Percentiles rank a stretch among this genome's conserved stretches.
Evolutionary conservation across 2,888 invertebrate species (phyloP).

Genomic region (Plagiodera versicolora): DNA sequence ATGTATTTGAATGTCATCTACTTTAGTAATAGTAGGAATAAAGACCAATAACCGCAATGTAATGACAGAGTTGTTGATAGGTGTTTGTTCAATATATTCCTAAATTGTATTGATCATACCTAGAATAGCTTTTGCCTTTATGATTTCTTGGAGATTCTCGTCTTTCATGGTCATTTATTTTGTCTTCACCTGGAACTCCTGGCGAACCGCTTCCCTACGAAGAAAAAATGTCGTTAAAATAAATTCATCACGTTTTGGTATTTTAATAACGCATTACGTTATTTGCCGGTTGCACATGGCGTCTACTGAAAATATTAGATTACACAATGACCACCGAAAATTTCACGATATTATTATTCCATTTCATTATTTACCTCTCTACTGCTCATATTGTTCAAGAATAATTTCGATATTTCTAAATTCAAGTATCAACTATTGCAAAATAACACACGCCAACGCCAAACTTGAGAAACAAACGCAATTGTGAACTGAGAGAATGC

Average conservation of each 20-base stretch:
- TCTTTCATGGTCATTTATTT: conserved; percentile 49
- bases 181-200: conserved; percentile 46
- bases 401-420: neutral
- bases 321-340: neutral
- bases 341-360: neutral
- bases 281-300: conserved; percentile 21
- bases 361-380: conserved; percentile 19
- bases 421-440: neutral
- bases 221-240: conserved; percentile 4
- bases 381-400: conserved; percentile 16
- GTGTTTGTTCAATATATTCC: conserved; percentile 9
- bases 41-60: neutral
- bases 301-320: conserved; percentile 10
- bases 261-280: neutral
- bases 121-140: conserved; percentile 53
- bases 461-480: too few relatives aligned
- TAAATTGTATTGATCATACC: conserved; percentile 39
- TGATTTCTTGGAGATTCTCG: conserved; percentile 52
- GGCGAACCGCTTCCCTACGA: conserved; percentile 49
- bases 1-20: neutral
- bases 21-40: neutral
- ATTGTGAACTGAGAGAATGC: too few relatives aligned
- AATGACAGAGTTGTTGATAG: neutral
- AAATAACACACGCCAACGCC: neutral
- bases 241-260: neutral